Evolutionary conservation across 2,113 vertebrate species (phyloP).

Genomic region (Proterorhinus semilunaris): DNA sequence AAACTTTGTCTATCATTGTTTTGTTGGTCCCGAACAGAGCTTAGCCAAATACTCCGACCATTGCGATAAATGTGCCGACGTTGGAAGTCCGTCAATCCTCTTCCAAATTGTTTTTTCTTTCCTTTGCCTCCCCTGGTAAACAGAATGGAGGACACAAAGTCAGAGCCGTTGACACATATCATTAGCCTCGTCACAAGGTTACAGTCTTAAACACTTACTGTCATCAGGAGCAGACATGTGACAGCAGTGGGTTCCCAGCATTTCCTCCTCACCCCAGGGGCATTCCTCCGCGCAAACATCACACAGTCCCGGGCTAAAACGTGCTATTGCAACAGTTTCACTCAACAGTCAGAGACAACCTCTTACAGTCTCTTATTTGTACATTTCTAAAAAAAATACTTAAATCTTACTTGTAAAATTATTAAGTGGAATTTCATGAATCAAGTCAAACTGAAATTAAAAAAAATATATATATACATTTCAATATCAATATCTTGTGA

Average conservation of each 20-base stretch:
- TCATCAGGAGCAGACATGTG: conserved; percentile 6
- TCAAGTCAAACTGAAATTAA: too few species aligned
- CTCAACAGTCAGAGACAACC: neutral
- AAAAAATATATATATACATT: too few species aligned
- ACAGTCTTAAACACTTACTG: neutral
- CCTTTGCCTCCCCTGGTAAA: neutral
- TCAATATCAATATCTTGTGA: neutral
- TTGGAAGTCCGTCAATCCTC: too few species aligned
- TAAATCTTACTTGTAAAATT: too few species aligned
- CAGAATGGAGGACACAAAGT: neutral
- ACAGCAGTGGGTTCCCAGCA: conserved; percentile 2
- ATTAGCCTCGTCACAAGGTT: neutral
- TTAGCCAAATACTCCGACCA: too few species aligned
- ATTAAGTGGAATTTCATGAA: too few species aligned
- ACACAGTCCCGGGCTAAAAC: neutral
- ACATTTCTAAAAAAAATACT: too few species aligned
- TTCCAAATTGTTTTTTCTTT: too few species aligned
- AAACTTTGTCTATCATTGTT: too few species aligned
- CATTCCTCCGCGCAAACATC: neutral
- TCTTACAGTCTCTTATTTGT: too few species aligned
- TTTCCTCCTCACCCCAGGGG: neutral
- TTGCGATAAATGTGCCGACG: too few species aligned
- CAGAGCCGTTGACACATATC: neutral
- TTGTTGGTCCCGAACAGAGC: too few species aligned
- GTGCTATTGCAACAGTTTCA: neutral